These are phyloP conservation scores for Microplitis deprimator DNA, from an alignment of 2,888 invertebrate genomes.

Conservation along the genomic window DNA sequence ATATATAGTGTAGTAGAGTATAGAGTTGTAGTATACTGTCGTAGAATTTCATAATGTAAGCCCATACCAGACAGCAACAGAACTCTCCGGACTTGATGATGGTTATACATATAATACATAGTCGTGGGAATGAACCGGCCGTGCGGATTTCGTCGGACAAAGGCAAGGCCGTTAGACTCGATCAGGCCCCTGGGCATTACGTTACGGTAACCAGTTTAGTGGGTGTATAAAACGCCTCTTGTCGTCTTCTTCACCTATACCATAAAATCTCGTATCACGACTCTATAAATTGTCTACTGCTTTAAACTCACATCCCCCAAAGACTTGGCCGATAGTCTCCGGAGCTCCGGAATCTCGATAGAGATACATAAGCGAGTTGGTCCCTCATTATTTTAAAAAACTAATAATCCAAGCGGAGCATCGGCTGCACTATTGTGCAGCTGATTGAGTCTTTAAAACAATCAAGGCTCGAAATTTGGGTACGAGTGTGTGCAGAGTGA, in stretches of 20 bases:
- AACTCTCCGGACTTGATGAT: not conserved
- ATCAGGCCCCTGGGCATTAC: slow-evolving; percentile 50
- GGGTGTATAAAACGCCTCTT: slow-evolving; percentile 46
- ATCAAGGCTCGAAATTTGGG: not conserved
- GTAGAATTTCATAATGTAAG: slow-evolving; percentile 1
- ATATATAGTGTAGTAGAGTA: not conserved
- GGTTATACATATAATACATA: slow-evolving; percentile 2
- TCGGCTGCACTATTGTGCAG: no score
- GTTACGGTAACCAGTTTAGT: slow-evolving; percentile 56
- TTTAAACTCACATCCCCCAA: not conserved
- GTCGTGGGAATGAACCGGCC: slow-evolving; percentile 48
- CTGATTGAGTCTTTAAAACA: slow-evolving; percentile 14
- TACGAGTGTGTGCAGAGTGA: not conserved
- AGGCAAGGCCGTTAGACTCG: slow-evolving; percentile 46
- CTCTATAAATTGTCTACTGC: slow-evolving; percentile 5
- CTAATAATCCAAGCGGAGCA: no score
- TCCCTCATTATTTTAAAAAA: no score
- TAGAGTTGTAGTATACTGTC: not conserved
- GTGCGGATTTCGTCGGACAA: slow-evolving; percentile 50
- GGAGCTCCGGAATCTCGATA: no score
- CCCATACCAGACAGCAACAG: not conserved
- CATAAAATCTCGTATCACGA: not conserved
- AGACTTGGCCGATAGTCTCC: no score
- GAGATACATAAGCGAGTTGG: no score
- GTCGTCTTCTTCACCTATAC: slow-evolving; percentile 7